These are phyloP conservation scores for Orchesella flavescens DNA, from an alignment of 2,888 invertebrate genomes.

Conservation along the genomic window DNA sequence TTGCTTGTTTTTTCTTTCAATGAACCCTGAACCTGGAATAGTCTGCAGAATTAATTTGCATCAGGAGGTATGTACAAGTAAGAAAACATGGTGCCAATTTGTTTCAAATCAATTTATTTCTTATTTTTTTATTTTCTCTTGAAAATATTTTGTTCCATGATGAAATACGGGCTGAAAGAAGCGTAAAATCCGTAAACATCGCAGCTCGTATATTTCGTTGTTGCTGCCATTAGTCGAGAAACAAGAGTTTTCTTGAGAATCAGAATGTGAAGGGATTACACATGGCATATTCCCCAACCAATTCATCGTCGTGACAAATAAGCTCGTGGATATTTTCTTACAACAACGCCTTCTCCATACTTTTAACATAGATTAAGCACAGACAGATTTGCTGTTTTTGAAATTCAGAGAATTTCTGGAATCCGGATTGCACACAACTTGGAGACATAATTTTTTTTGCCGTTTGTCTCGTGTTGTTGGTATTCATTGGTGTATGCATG, in stretches of 20 bases:
- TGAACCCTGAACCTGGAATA: slow-evolving; percentile 21
- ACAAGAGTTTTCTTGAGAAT: background rate
- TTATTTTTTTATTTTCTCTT: background rate
- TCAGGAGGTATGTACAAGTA: background rate
- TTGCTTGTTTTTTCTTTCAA: background rate
- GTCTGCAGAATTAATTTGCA: slow-evolving; percentile 7
- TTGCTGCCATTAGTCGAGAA: no score
- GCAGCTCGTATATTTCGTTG: no score
- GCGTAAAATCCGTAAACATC: slow-evolving; percentile 3
- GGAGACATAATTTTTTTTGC: slow-evolving; percentile 20
- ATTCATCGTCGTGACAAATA: slow-evolving; percentile 46
- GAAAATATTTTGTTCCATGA: background rate
- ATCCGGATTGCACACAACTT: slow-evolving; percentile 48
- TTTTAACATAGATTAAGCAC: slow-evolving; percentile 25
- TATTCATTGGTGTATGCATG: slow-evolving; percentile 18
- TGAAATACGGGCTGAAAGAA: slow-evolving; percentile 34
- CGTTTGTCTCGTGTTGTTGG: slow-evolving; percentile 22
- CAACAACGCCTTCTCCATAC: background rate
- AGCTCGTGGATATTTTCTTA: slow-evolving; percentile 26
- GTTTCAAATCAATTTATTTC: slow-evolving; percentile 5
- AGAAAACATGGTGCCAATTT: slow-evolving; percentile 12
- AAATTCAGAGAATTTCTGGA: slow-evolving; percentile 56
- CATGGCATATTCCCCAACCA: background rate
- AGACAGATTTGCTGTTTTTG: slow-evolving; percentile 40
- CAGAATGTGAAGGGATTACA: slow-evolving; percentile 11